These are phyloP conservation scores for Scatophagus argus DNA, from an alignment of 2,113 vertebrate genomes.

Conservation along the genomic window DNA sequence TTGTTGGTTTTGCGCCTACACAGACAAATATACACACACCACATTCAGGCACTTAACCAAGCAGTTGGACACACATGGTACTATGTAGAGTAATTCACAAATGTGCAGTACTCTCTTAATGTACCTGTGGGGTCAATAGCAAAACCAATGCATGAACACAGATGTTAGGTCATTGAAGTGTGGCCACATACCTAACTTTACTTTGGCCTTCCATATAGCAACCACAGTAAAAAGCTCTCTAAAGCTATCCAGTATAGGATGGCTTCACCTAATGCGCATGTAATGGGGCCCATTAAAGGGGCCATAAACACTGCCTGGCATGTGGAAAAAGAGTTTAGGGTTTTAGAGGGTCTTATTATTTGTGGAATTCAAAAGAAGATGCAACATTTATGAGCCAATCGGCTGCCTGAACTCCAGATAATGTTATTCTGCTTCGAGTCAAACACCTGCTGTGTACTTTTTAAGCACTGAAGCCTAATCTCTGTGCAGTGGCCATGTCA, in stretches of 20 bases:
- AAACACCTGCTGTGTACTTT: background rate
- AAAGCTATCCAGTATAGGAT: slow-evolving; percentile 36
- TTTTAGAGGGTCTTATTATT: slow-evolving; percentile 51
- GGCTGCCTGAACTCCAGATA: slow-evolving; percentile 2
- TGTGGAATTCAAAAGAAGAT: slow-evolving; percentile 41
- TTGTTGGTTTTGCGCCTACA: slow-evolving; percentile 1
- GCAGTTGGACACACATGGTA: slow-evolving; percentile 1
- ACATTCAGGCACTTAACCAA: slow-evolving; percentile 24
- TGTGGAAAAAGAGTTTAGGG: slow-evolving; percentile 49
- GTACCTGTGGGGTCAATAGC: background rate
- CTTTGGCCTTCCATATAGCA: slow-evolving; percentile 27
- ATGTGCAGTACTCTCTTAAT: slow-evolving; percentile 15
- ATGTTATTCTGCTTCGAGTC: slow-evolving; percentile 1
- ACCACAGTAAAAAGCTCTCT: slow-evolving; percentile 47
- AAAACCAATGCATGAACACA: background rate
- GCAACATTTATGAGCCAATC: slow-evolving; percentile 12
- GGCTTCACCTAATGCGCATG: slow-evolving; percentile 42
- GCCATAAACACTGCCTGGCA: slow-evolving; percentile 41
- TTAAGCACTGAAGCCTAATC: background rate
- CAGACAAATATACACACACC: slow-evolving; percentile 3
- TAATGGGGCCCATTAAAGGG: slow-evolving; percentile 59
- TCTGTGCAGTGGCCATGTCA: background rate
- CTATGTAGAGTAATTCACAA: slow-evolving; percentile 17
- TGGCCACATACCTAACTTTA: slow-evolving; percentile 24
- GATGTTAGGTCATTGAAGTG: slow-evolving; percentile 25